Evolutionary conservation across 2,888 invertebrate genomes (phyloP).

Genomic region (Drosophila nr. medialis): DNA sequence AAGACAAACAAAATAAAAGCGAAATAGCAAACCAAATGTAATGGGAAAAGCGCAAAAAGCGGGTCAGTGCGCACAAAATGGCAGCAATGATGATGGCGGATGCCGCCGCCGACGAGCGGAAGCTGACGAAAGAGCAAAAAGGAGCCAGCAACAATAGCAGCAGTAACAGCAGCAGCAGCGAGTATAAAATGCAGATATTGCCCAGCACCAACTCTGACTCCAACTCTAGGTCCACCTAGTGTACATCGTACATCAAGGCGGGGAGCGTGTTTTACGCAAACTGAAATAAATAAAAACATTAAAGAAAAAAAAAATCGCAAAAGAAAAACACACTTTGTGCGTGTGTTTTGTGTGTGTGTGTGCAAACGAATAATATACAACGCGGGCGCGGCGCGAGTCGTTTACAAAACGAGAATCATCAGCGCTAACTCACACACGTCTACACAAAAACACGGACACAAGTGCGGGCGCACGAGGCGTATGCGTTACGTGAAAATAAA

Average conservation of each 20-base stretch:
- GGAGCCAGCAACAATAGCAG: constrained; percentile 15
- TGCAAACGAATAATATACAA: constrained; percentile 60
- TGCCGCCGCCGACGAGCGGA: constrained; percentile 56
- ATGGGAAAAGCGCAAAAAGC: constrained; percentile 76
- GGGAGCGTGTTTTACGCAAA: constrained; percentile 67
- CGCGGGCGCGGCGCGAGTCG: constrained; percentile 34
- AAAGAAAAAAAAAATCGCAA: constrained; percentile 22
- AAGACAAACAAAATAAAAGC: constrained; percentile 56
- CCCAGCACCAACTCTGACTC: constrained; percentile 18
- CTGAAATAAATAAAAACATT: constrained; percentile 53
- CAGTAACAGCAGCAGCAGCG: constrained; percentile 20
- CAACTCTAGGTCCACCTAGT: constrained; percentile 14
- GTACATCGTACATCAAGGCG: constrained; percentile 64
- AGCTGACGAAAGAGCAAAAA: constrained; percentile 58
- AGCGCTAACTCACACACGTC: constrained; percentile 45
- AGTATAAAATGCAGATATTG: constrained; percentile 74
- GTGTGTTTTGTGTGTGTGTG: constrained; percentile 16
- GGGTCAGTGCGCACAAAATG: constrained; percentile 77
- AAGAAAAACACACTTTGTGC: constrained; percentile 27
- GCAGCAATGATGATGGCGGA: constrained; percentile 74
- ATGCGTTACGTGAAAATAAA: constrained; percentile 67
- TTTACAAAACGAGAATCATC: constrained; percentile 47
- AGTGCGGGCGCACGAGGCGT: constrained; percentile 25
- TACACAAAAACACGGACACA: background rate
- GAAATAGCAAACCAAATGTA: constrained; percentile 71